phyloP scores from a whole-genome alignment of 2,797 vertebrate genomes.

The Rhinogobio ventralis region DNA sequence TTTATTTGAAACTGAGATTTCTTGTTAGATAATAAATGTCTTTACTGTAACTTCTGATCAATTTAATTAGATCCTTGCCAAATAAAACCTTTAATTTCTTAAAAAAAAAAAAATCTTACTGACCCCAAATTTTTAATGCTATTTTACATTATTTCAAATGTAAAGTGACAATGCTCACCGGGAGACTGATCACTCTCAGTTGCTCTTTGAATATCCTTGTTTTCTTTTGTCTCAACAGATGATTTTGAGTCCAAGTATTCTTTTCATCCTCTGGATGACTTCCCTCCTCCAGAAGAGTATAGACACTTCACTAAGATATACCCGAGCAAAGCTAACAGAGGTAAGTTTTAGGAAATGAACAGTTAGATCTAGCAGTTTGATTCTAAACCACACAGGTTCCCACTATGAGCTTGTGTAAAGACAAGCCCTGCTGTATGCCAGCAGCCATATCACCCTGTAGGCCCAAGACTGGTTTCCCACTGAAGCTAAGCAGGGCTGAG shows the following conservation, averaged over 20 bases:
- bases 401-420: neutral
- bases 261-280: constrained; percentile 93
- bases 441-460: too few relatives aligned
- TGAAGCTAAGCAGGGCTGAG: too few relatives aligned
- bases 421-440: neutral
- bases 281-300: constrained; percentile 94
- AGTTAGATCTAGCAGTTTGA: neutral
- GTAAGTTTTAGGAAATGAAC: constrained; percentile 65
- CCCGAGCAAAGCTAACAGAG: constrained; percentile 93
- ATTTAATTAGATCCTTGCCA: too few relatives aligned
- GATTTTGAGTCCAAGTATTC: constrained; percentile 98
- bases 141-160: neutral
- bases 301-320: constrained; percentile 92
- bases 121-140: neutral
- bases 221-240: constrained; percentile 74
- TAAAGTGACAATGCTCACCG: neutral
- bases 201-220: neutral
- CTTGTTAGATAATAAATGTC: too few relatives aligned
- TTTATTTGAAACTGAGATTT: too few relatives aligned
- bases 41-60: too few relatives aligned
- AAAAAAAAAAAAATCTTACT: neutral
- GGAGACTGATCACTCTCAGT: neutral
- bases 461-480: too few relatives aligned
- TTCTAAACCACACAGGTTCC: neutral
- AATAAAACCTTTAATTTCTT: too few relatives aligned